Base-by-base conservation (phyloP, 2,888 invertebrate species). In the Nomada ruficornis region DNA sequence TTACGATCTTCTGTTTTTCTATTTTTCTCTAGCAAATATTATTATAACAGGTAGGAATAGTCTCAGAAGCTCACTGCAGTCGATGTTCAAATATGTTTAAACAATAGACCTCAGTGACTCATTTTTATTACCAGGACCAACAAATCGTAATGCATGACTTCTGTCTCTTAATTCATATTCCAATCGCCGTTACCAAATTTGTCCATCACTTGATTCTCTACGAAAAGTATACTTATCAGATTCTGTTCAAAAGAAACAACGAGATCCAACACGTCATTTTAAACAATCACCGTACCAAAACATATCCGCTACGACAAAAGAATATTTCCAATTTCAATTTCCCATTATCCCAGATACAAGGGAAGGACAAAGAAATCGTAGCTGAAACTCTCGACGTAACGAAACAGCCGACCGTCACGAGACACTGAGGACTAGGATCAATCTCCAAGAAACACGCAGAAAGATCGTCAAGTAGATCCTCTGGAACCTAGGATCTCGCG, bases 381-480 rank as follows among this genome's bases (percentile, higher is more conserved):
- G 15, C 15, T 47, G 0, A 47, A 0, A 47, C 47, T 15, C 47
- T 47, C 47, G 47, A 47, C 47, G 26, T 7, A 65, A n/a, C 9
- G n/a, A 26, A 15, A 44, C 13, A 26, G 18, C 7, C 2, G 18
- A 10, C 15, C 23, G 50, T 71, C 70, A 71, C 36, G 70, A 36
- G 50, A 62, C 44, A n/a, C 23, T 55, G 26, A 55, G 26, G 55
- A 50, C 3, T 0, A 20, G 20, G 72, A 55, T 73, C 20, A 29
- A 44, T 73, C 55, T 20, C 15, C 29, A 42, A 10, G n/a, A 15
- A 10, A 42, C 63, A 63, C 63, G 63, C 54, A 23, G 50, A 15
- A 44, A 4, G 52, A 54, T 63, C 63, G 63, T 72, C 63, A 20
- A 47, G 65, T 72, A 55, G 20, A 42, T 18, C n/a, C n/a, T 7